Base-by-base conservation (phyloP, 2,797 vertebrate species). In the Clarias laeviceps region DNA sequence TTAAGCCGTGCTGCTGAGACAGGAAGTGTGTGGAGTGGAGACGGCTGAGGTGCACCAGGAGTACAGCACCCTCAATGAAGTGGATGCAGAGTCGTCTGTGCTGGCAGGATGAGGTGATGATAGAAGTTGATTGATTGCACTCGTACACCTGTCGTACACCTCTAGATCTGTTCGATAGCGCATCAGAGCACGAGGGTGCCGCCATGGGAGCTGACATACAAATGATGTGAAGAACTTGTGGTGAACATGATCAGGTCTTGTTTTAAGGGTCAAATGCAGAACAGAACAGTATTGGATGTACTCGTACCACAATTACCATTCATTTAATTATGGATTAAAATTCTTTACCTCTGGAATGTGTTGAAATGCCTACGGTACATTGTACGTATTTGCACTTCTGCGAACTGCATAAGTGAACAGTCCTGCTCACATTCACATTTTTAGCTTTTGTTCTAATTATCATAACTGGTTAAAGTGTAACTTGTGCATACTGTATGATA, bases 51-150 rank as follows among this genome's bases (percentile, higher is more conserved):
- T 87, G 82, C 45, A 83, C 86, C 80, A 77, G 73, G 50, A 83
- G 86, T 83, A 69, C 66, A 64, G 45, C 83, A 68, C 62, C 57
- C 65, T 78, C 32, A 61, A 24, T 74, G 61, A 61, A 74, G 80
- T 57, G 32, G 64, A 59, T 29, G 69, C 66, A 65, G 69, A 82
- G 78, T 82, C 32, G 29, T 70, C 68, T 68, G 45, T 5, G 6
- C 64, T 27, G 82, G 74, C 78, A 54, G 83, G 62, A 59, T 27
- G 17, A 90, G 87, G 90, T 91, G 90, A 86, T 82, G 86, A 92
- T 91, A 92, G 87, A 80, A 37, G 54, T 84, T 91, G 90, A 91
- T 91, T 89, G 90, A 93, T 91, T 88, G 88, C 87, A 82, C 84
- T 89, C 82, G 66, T 85, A 87, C 81, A 90, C 89, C 88, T 90